Conservation (phyloP, 2,888 invertebrate species). For the Arctia plantaginis region DNA sequence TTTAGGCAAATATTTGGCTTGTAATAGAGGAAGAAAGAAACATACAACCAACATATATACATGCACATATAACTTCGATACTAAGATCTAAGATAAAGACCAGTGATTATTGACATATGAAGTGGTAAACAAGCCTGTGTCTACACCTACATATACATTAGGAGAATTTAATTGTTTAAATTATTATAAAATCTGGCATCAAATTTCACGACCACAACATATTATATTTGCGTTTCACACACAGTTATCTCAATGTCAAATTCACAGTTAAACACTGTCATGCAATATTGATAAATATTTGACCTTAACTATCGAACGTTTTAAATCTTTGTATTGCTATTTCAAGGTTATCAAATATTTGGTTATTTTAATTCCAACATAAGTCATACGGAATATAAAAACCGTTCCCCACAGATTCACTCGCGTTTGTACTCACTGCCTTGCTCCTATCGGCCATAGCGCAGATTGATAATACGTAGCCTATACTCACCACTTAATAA, state of each 20-base stretch:
- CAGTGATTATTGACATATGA: background rate
- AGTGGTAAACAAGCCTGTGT: background rate
- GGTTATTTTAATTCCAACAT: background rate
- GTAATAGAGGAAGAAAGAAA: background rate
- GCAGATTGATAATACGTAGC: background rate
- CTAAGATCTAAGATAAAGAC: background rate
- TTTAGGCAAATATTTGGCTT: too few relatives aligned
- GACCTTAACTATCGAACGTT: background rate
- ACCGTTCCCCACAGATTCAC: background rate
- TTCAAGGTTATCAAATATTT: slow-evolving; percentile 4
- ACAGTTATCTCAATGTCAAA: background rate
- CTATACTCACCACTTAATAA: too few relatives aligned
- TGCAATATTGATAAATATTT: background rate
- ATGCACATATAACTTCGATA: background rate
- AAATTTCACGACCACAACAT: background rate
- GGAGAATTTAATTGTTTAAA: background rate
- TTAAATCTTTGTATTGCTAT: background rate
- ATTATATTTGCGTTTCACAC: background rate
- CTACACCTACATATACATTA: background rate
- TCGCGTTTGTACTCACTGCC: background rate
- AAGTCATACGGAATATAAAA: background rate
- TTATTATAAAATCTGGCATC: background rate
- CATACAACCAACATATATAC: background rate
- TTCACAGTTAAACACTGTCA: background rate
- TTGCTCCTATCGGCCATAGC: background rate